These are phyloP conservation scores for Endomychus coccineus DNA, from an alignment of 2,888 invertebrate genomes.

Conservation along the genomic window DNA sequence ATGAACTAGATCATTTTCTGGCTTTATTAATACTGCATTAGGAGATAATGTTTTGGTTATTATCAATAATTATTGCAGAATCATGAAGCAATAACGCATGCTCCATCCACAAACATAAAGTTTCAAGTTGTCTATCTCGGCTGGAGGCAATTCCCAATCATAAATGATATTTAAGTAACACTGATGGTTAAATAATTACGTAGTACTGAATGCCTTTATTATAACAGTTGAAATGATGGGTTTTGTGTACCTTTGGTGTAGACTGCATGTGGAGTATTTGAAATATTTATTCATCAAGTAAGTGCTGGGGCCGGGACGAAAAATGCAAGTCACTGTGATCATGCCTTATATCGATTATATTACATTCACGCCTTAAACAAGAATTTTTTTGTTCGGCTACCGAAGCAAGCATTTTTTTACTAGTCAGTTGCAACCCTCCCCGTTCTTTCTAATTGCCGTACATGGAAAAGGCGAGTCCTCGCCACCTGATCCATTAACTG, in stretches of 20 bases:
- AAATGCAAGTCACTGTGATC: conserved; percentile 14
- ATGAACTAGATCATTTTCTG: no score
- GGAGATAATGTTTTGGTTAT: no score
- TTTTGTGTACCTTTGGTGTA: conserved; percentile 14
- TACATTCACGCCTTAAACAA: conserved; percentile 18
- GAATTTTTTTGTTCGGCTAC: conserved; percentile 14
- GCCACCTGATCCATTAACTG: conserved; percentile 39
- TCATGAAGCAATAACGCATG: no score
- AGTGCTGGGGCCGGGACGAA: conserved; percentile 13
- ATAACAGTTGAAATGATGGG: conserved; percentile 16
- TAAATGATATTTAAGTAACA: no score
- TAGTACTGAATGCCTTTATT: no score
- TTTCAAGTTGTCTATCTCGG: no score
- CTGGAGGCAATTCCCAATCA: no score
- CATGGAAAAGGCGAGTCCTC: conserved; percentile 36
- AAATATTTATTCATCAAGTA: conserved; percentile 35
- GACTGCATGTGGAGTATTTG: conserved; percentile 14
- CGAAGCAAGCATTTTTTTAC: conserved; percentile 20
- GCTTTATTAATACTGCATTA: no score
- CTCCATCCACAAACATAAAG: no score
- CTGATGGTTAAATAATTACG: no score
- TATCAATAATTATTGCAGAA: no score
- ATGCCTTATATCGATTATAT: conserved; percentile 15
- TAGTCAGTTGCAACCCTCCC: conserved; percentile 16
- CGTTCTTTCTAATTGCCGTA: conserved; percentile 34